Conservation (phyloP, 2,888 invertebrate species). For the Xestobium rufovillosum region DNA sequence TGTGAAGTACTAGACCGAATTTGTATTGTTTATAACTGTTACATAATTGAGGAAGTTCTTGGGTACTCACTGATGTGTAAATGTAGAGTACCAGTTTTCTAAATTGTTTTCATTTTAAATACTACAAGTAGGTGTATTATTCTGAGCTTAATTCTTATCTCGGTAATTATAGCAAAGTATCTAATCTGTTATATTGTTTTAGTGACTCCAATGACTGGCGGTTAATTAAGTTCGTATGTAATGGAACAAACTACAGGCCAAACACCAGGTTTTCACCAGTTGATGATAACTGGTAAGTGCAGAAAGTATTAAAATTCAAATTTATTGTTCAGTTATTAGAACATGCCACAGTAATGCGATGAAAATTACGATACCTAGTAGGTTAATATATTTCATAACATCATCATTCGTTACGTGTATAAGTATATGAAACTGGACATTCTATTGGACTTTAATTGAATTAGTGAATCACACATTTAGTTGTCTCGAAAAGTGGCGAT, state of each 20-base stretch:
- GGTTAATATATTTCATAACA: too few species aligned
- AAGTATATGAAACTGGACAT: too few species aligned
- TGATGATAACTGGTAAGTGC: constrained; percentile 59
- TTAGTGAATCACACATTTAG: too few species aligned
- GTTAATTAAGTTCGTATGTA: constrained; percentile 14
- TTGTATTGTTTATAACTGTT: too few species aligned
- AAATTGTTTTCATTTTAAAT: constrained; percentile 9
- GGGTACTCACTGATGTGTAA: not conserved
- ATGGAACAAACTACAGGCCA: constrained; percentile 35
- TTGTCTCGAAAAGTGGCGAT: too few species aligned
- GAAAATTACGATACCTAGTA: too few species aligned
- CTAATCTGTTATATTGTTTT: too few species aligned
- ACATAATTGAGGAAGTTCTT: not conserved
- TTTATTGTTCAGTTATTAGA: constrained; percentile 5
- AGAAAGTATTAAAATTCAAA: constrained; percentile 6
- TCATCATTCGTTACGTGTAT: too few species aligned
- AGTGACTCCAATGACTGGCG: constrained; percentile 12
- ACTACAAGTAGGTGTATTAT: constrained; percentile 11
- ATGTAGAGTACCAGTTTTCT: not conserved
- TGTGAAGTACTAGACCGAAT: too few species aligned
- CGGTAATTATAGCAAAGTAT: too few species aligned
- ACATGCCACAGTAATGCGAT: not conserved
- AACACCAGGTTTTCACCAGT: constrained; percentile 54
- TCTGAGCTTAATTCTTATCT: too few species aligned
- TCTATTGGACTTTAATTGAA: too few species aligned